phyloP scores from a whole-genome alignment of 2,113 vertebrate genomes.

The Pantherophis guttatus region DNA sequence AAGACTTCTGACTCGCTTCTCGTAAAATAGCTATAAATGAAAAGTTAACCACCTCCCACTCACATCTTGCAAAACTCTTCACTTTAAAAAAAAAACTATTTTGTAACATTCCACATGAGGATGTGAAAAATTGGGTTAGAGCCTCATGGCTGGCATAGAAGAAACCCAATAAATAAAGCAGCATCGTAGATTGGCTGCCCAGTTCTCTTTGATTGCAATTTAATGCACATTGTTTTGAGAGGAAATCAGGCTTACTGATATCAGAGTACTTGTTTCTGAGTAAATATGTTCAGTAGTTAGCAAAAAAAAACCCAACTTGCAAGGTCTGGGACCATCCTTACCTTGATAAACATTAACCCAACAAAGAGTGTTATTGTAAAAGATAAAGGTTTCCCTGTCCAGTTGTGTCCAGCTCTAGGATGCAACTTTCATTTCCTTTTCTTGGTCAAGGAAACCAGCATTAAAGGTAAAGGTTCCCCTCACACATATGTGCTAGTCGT shows the following conservation, averaged over 20 bases:
- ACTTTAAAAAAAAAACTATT: not conserved
- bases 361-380: not conserved
- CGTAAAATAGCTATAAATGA: not conserved
- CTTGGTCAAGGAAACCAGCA: too few relatives aligned
- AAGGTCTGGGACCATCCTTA: not conserved
- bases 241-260: not conserved
- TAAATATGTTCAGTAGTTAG: not conserved
- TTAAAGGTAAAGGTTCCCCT: too few relatives aligned
- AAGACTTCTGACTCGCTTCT: not conserved
- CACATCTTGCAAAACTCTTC: not conserved
- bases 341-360: not conserved
- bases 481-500: too few relatives aligned
- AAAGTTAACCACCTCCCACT: not conserved
- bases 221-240: not conserved
- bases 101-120: not conserved
- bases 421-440: too few relatives aligned
- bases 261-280: not conserved
- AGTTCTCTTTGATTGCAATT: not conserved
- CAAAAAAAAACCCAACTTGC: too few relatives aligned
- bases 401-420: too few relatives aligned
- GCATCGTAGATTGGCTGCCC: not conserved
- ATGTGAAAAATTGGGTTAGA: not conserved
- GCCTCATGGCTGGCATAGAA: not conserved
- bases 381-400: too few relatives aligned
- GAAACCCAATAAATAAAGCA: not conserved